Evolutionary conservation across 92 coral and sea anemone species (phyloP).

Genomic region (Phenganax marumi): DNA sequence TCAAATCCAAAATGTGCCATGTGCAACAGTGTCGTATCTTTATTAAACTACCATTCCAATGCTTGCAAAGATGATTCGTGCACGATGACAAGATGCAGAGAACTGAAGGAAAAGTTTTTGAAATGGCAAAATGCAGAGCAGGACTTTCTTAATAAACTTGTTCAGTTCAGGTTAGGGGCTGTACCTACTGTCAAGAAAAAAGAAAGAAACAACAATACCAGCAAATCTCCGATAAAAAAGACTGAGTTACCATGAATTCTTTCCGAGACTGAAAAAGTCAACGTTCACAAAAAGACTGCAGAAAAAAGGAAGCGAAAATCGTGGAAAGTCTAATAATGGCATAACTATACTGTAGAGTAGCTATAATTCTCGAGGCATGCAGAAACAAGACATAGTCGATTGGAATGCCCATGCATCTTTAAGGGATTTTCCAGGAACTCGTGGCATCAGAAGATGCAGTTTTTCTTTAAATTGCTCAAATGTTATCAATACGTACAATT

Average conservation of each 20-base stretch:
- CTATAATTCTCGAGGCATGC: too few species aligned
- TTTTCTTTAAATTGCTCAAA: too few species aligned
- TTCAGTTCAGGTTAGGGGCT: neutral
- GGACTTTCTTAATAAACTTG: conserved; percentile 10
- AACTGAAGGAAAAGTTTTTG: neutral
- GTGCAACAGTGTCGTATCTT: conserved; percentile 7
- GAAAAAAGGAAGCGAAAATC: too few species aligned
- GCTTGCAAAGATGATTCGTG: conserved; percentile 1
- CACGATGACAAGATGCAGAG: neutral
- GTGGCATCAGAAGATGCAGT: too few species aligned
- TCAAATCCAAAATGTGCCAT: neutral
- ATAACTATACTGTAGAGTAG: too few species aligned
- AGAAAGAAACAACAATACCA: neutral
- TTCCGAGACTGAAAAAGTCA: too few species aligned
- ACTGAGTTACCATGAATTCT: neutral
- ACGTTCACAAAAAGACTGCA: too few species aligned
- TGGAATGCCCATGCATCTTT: too few species aligned
- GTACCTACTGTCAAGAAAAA: conserved; percentile 16
- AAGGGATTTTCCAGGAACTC: too few species aligned
- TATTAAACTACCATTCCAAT: neutral
- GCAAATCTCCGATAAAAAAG: neutral
- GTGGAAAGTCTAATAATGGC: too few species aligned
- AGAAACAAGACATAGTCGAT: too few species aligned
- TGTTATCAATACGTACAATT: too few species aligned
- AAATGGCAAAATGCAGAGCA: conserved; percentile 10